Evolutionary conservation across 1,140 invertebrate genomes (phyloP), one percentile per base, ranked within the genome.

Genomic region (Drosophila azteca): DNA sequence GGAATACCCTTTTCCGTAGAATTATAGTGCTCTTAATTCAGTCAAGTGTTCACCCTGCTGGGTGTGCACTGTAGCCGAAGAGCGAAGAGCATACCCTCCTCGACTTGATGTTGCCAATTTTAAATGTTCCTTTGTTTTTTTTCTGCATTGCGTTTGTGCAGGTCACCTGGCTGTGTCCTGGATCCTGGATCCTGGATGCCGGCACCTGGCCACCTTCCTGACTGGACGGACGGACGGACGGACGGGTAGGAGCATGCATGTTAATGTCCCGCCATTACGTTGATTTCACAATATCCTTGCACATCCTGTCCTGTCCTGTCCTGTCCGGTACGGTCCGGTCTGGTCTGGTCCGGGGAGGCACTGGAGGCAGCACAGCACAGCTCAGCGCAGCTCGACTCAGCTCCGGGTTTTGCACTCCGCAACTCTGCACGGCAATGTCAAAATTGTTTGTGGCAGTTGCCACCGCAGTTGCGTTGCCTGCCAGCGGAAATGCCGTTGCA

Each of bases 361-460:
- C 39, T 58, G 61, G 39, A 58, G 53, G 43, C 43, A 45, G 50
- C 3, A 35, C 54, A 48, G 31, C 35, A 13, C 35, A 39, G 35
- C 35, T 5, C 11, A 39, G 35, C 35, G 5, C 11, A 8, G 35
- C 35, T 39, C 9, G 9, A 3, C 55, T 61, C 20, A 11, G 29
- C 39, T 44, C 63, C 15, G 43, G 45, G 41, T 52, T 31, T 13
- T 22, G 43, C 43, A 41, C 53, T 52, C 55, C 43, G 62, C 61
- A 63, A 74, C 57, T 62, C 58, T 53, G 75, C 76, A 76, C 50
- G 57, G 80, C 65, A 77, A 85, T 87, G 81, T 85, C 77, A 85
- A 80, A 85, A 85, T 87, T 85, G 81, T 78, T 85, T 87, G 82
- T 87, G 82, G 81, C 81, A 87, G 78, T 87, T 81, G 81, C 72